Base-by-base conservation (phyloP, 2,888 invertebrate genomes). In the Agrilus mali region DNA sequence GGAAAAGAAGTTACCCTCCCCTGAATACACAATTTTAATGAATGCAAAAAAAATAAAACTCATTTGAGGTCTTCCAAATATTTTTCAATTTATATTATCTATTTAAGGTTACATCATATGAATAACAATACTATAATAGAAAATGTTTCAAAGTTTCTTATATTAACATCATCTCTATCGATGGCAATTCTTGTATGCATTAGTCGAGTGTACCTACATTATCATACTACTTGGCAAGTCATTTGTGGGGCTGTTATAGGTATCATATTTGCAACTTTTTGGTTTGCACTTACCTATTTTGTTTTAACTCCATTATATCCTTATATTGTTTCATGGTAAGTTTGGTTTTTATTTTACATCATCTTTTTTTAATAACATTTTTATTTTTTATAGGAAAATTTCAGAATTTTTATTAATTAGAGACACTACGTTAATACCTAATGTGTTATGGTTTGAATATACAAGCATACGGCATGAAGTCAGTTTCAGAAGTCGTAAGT, bases 401-500 rank as follows among this genome's bases (percentile, higher is more conserved):
- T 85, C 87, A 45, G 92, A 93, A 69, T 80, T 86, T 65, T 68
- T 92, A 47, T 77, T 93, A 69, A 69, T 93, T 47, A 74, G 92
- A 50, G 93, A 93, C 62, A 88, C 89, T 33, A 88, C 90, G 1
- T 68, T 90, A 45, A 93, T 93, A 63, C 92, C 92, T 20, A 92
- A 93, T 65, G 85, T 93, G 14, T 65, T 92, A 52, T 92, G 90
- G 89, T 93, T 93, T 64, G 92, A 93, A 64, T 93, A 93, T 64
- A 89, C 88, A 20, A 86, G 85, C 51, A 82, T 86, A 42, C 73
- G 89, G 50, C 82, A 85, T 56, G 92, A 92, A 63, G 81, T 86
- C 31, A 76, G 86, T 51, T 80, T 84, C 7, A 76, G 88, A 50
- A 80, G 83, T 40, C 74, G 86, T 50, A 88, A 88, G 67, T 69